Base-by-base conservation (phyloP, 2,797 vertebrate genomes). In the Masticophis lateralis region DNA sequence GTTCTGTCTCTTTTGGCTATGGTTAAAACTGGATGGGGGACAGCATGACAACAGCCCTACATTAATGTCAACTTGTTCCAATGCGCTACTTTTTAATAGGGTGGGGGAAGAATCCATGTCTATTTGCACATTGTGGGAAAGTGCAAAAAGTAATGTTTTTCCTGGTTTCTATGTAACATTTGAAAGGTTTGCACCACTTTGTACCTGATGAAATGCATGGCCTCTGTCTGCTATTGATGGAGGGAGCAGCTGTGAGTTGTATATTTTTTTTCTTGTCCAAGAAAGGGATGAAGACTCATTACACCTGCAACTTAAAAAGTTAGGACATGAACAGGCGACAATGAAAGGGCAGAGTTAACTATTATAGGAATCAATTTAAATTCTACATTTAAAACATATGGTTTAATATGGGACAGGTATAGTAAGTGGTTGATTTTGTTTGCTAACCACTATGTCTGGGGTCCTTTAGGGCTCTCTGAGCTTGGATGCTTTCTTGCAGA, bases 11-110 rank as follows among this genome's bases (percentile, higher is more conserved):
- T 53, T 63, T 37, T 88, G 56, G 2, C 63, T 0, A 47, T 86
- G 14, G 0, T 66, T 89, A n/a, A 14, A 57, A 87, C 20, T 53
- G 32, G 27, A 25, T 59, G n/a, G n/a, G n/a, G 1, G 37, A 5
- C 1, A 28, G 8, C 8, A 22, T 25, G 37, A 43, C 9, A 91
- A 9, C 22, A 92, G 12, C 1, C 47, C 57, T 79, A 16, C 43
- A 16, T 37, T 0, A 0, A 79, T 51, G 83, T 57, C 22, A 8
- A 0, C 13, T 20, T 0, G 32, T 88, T 27, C 5, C 27, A 0
- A 28, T 0, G 3, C 3, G 16, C 55, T 63, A 12, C 8, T 5
- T 2, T 53, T 61, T 37, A 69, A 37, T 56, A 87, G 13, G 56
- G 56, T 16, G 56, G 56, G 57, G 6, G 2, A 0, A 5, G 2